A percentile compares a stretch with the other conserved stretches of the same genome.
These are phyloP conservation scores for Danio choprae DNA, from an alignment of 2,797 vertebrate genomes.

Conservation along the genomic window DNA sequence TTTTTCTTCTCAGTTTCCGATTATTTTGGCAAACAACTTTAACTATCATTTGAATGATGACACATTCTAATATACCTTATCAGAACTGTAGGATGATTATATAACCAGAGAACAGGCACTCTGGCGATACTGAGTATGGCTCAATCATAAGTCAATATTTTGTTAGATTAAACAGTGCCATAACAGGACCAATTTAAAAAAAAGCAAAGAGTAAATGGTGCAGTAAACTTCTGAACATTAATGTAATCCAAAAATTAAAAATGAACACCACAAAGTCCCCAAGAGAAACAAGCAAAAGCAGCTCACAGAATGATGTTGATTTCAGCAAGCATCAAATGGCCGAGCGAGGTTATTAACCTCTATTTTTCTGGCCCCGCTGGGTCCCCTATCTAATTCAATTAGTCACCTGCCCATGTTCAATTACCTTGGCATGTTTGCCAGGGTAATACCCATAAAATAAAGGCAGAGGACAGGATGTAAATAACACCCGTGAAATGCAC, in stretches of 20 bases:
- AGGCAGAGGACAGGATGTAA: constrained; percentile 43
- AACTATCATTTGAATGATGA: background rate
- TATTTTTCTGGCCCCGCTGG: constrained; percentile 46
- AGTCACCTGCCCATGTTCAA: constrained; percentile 58
- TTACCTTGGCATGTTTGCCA: constrained; percentile 51
- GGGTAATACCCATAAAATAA: constrained; percentile 46
- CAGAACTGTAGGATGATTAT: background rate
- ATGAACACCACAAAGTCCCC: background rate
- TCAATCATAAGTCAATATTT: constrained; percentile 12
- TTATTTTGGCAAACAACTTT: background rate
- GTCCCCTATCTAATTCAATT: constrained; percentile 55
- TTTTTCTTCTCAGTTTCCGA: background rate
- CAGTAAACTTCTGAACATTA: constrained; percentile 5
- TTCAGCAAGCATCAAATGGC: constrained; percentile 37
- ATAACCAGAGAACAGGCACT: background rate
- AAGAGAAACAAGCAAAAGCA: constrained; percentile 8
- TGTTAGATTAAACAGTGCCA: background rate
- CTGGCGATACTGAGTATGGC: constrained; percentile 2
- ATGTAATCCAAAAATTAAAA: constrained; percentile 4
- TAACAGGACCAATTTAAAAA: background rate
- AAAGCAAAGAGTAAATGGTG: background rate
- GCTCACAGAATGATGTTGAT: constrained; percentile 19
- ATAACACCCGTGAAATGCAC: constrained; percentile 40
- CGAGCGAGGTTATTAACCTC: constrained; percentile 48
- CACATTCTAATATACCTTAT: background rate